These are phyloP conservation scores for Indicator maculatus DNA, from an alignment of 2,113 vertebrate genomes.

Conservation along the genomic window DNA sequence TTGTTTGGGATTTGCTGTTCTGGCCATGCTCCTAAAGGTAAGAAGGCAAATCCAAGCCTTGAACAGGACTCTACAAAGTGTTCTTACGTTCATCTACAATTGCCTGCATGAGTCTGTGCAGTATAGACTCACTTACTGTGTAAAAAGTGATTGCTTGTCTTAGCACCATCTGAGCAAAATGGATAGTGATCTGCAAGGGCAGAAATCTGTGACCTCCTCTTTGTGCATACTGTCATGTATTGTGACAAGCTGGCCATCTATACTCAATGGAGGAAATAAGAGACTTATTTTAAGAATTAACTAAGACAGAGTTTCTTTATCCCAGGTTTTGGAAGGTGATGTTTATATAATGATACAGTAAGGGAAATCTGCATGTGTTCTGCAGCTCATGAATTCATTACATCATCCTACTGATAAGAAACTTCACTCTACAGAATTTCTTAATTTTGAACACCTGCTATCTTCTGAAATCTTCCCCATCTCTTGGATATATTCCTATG, in stretches of 20 bases:
- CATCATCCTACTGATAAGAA: slow-evolving; percentile 6
- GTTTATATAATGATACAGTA: background rate
- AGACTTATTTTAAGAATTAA: background rate
- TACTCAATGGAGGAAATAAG: background rate
- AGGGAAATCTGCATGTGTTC: background rate
- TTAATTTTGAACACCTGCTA: background rate
- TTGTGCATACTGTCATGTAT: background rate
- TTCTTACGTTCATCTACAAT: background rate
- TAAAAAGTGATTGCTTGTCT: background rate
- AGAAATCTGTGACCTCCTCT: background rate
- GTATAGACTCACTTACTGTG: background rate
- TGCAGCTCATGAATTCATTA: background rate
- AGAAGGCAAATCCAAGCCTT: background rate
- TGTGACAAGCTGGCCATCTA: background rate
- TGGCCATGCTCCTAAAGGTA: background rate
- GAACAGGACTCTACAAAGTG: background rate
- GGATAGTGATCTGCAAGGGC: background rate
- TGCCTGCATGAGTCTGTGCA: background rate
- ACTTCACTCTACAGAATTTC: background rate
- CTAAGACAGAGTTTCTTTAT: background rate
- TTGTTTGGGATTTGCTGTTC: background rate
- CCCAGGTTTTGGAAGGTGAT: background rate
- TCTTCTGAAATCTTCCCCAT: background rate
- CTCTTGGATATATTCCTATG: background rate
- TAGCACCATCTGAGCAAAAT: background rate